Evolutionary conservation across 2,113 vertebrate species (phyloP).

Genomic region (Alces alces): DNA sequence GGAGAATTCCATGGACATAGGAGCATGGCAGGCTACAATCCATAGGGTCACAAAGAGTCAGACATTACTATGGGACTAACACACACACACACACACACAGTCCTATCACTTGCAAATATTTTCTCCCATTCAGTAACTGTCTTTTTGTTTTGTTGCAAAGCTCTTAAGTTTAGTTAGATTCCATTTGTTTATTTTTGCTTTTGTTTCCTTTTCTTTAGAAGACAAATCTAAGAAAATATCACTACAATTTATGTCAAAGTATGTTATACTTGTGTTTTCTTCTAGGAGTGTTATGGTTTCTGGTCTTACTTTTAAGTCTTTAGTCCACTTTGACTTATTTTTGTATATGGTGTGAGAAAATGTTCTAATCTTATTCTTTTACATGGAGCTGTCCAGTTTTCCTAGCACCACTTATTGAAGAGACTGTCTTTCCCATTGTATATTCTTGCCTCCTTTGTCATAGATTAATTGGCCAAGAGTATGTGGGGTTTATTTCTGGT

Average conservation of each 20-base stretch:
- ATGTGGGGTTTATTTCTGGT: background rate
- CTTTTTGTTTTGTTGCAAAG: background rate
- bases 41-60: no score
- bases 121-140: background rate
- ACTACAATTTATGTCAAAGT: background rate
- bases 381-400: background rate
- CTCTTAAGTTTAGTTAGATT: background rate
- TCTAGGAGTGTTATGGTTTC: background rate
- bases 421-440: background rate
- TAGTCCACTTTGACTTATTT: background rate
- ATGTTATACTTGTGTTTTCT: background rate
- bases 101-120: background rate
- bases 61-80: background rate
- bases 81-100: background rate
- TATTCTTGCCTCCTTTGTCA: background rate
- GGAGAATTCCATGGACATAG: background rate
- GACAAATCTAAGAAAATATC: background rate
- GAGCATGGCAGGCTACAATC: no score
- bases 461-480: background rate
- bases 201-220: background rate
- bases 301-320: background rate
- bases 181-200: background rate
- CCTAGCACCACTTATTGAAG: background rate
- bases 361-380: background rate
- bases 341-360: background rate